These are phyloP conservation scores for Aricia artaxerxes DNA, from an alignment of 2,888 invertebrate genomes.

Conservation along the genomic window DNA sequence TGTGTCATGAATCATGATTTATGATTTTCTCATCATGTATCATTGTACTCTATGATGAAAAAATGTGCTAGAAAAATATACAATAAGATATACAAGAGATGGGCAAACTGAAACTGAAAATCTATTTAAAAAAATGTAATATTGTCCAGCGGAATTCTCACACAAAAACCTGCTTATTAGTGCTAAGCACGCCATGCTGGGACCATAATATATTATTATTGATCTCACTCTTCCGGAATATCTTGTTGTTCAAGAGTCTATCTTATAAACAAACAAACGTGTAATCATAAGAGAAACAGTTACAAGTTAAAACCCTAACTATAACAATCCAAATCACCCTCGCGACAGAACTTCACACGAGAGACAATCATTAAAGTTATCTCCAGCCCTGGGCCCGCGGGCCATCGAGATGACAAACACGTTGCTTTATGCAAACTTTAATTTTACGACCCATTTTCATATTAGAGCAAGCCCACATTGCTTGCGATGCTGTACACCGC, in stretches of 20 bases:
- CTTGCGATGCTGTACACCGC: not conserved
- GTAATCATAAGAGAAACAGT: not conserved
- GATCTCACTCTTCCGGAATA: not conserved
- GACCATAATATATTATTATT: not conserved
- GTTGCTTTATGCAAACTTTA: constrained; percentile 45
- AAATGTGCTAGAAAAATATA: no score
- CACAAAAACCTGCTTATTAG: no score
- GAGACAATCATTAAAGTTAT: constrained; percentile 47
- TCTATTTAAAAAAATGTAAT: no score
- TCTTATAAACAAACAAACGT: not conserved
- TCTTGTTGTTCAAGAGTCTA: not conserved
- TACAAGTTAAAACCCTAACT: not conserved
- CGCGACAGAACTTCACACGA: constrained; percentile 33
- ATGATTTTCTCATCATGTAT: no score
- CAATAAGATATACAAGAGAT: no score
- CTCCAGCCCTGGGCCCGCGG: constrained; percentile 42
- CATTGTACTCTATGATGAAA: no score
- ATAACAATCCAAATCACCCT: constrained; percentile 8
- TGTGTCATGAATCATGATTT: no score
- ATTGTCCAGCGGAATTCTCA: no score
- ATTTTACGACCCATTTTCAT: constrained; percentile 42
- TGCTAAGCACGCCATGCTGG: not conserved
- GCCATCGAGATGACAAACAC: constrained; percentile 43
- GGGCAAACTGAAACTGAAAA: no score
- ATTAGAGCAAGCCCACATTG: constrained; percentile 33